Conservation (phyloP, 2,113 vertebrate species). For the Elaphurus davidianus region DNA sequence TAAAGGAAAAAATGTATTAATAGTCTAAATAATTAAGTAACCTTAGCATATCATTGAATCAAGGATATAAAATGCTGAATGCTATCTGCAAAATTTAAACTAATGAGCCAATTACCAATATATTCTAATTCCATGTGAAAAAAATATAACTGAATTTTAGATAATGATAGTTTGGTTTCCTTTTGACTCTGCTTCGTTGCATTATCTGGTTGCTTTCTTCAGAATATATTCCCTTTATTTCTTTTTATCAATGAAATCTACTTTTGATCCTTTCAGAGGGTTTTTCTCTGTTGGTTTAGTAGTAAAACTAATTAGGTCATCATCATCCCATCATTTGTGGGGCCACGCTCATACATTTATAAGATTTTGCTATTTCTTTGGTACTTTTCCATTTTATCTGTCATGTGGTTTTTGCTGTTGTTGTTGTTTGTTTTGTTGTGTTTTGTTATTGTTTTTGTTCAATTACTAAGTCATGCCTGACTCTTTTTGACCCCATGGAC, state of each 20-base stretch:
- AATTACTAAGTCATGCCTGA: neutral
- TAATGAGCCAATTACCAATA: neutral
- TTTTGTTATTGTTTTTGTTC: neutral
- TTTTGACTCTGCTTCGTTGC: neutral
- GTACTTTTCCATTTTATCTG: neutral
- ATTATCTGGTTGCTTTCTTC: neutral
- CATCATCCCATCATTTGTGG: neutral
- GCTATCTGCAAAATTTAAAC: neutral
- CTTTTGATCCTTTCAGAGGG: neutral
- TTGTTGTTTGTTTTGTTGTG: neutral
- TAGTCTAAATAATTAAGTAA: neutral
- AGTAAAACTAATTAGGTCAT: neutral
- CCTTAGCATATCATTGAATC: neutral
- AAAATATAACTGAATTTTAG: neutral
- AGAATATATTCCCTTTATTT: neutral
- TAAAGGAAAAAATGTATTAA: neutral
- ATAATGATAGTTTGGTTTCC: neutral
- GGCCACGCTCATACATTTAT: neutral
- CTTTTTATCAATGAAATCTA: neutral
- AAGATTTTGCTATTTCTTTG: neutral
- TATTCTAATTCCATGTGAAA: neutral
- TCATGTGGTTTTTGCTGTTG: neutral
- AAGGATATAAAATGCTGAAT: neutral
- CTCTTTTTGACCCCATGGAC: neutral
- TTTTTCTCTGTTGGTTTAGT: neutral